A percentile compares a stretch with the other conserved stretches of the same genome.
phyloP scores from a whole-genome alignment of 2,113 vertebrate species.

The Sigmodon hispidus region DNA sequence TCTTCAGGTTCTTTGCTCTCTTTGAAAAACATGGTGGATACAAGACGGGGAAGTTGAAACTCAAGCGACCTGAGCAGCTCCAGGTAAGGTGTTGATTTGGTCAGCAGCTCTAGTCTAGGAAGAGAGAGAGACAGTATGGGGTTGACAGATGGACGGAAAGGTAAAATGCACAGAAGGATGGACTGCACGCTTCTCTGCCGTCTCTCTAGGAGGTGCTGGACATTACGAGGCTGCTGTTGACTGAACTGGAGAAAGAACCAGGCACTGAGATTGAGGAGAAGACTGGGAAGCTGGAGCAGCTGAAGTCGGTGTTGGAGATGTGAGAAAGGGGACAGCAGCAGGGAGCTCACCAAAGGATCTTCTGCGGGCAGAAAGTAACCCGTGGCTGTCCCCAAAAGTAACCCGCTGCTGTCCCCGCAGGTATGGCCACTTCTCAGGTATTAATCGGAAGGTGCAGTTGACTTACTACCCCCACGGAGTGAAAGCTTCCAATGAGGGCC shows the following conservation, averaged over 20 bases:
- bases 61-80: conserved; percentile 97
- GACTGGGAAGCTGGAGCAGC: conserved; percentile 96
- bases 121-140: neutral
- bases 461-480: conserved; percentile 96
- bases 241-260: conserved; percentile 92
- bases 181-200: neutral
- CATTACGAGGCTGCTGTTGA: conserved; percentile 93
- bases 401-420: conserved; percentile 80
- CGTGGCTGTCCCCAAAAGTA: conserved; percentile 7
- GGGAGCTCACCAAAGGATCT: neutral
- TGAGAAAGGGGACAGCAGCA: conserved; percentile 83
- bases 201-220: conserved; percentile 95
- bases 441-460: conserved; percentile 98
- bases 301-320: conserved; percentile 99
- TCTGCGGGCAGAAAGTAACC: conserved; percentile 21
- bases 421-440: conserved; percentile 99
- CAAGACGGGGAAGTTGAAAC: conserved; percentile 97
- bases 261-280: conserved; percentile 96
- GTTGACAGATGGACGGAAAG: neutral
- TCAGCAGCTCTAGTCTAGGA: neutral
- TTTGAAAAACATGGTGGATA: conserved; percentile 98
- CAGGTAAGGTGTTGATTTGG: conserved; percentile 88
- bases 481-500: conserved; percentile 95
- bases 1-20: conserved; percentile 94
- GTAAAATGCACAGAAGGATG: neutral